A percentile compares a stretch with the other conserved stretches of the same genome.
Conservation (phyloP, 2,888 invertebrate genomes). For the Drosophila flavopinicola region DNA sequence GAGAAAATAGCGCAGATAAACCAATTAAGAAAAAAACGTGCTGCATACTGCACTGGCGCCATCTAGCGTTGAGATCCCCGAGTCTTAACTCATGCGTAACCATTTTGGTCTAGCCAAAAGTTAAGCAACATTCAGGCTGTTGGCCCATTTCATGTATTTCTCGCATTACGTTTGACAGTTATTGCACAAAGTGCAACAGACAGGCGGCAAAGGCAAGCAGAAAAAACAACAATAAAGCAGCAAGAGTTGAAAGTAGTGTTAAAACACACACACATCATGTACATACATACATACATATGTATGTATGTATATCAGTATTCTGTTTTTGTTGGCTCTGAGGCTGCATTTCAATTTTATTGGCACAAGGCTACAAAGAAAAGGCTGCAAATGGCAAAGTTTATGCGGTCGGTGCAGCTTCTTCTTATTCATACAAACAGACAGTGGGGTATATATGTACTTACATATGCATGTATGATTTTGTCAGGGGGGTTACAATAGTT, state of each 20-base stretch:
- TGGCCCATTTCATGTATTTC: slow-evolving; percentile 28
- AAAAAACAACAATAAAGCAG: slow-evolving; percentile 24
- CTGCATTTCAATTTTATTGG: slow-evolving; percentile 62
- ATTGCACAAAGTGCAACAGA: slow-evolving; percentile 24
- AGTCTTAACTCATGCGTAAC: slow-evolving; percentile 46
- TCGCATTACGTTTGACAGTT: slow-evolving; percentile 31
- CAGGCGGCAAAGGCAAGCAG: slow-evolving; percentile 5
- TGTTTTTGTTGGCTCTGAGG: slow-evolving; percentile 34
- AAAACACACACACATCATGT: slow-evolving; percentile 11
- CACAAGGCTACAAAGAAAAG: slow-evolving; percentile 56
- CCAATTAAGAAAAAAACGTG: slow-evolving; percentile 49
- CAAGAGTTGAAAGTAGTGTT: slow-evolving; percentile 33
- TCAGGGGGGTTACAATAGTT: too few relatives aligned
- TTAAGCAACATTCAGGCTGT: slow-evolving; percentile 39
- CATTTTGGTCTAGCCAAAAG: slow-evolving; percentile 55
- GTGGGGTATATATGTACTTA: too few relatives aligned
- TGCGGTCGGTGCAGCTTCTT: slow-evolving; percentile 27
- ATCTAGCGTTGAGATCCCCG: slow-evolving; percentile 33
- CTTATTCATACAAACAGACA: not conserved
- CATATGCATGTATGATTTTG: too few relatives aligned
- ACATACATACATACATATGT: not conserved
- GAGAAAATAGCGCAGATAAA: slow-evolving; percentile 14
- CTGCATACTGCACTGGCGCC: slow-evolving; percentile 51
- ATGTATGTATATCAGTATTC: slow-evolving; percentile 3
- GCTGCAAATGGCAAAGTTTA: slow-evolving; percentile 55